Percentiles rank a stretch among this genome's conserved stretches.
phyloP scores from a whole-genome alignment of 2,113 vertebrate species.

The Antechinus stuartii region DNA sequence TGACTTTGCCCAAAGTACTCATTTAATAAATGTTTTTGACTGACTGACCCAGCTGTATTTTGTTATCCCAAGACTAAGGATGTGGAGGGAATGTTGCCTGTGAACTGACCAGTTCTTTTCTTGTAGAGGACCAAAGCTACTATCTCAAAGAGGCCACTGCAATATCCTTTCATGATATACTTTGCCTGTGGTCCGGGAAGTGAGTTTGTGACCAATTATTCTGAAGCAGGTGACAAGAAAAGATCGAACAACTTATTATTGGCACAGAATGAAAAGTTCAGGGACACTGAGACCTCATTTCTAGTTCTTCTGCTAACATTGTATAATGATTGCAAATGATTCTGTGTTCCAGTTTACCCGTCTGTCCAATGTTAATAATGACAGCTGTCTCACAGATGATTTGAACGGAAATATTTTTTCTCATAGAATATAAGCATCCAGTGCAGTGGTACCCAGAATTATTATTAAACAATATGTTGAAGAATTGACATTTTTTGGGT shows the following conservation, averaged over 20 bases:
- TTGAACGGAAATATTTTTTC: not conserved
- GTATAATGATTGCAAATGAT: conserved; percentile 17
- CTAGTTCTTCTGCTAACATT: conserved; percentile 19
- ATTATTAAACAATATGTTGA: not conserved
- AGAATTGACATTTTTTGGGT: not conserved
- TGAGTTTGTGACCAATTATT: conserved; percentile 58
- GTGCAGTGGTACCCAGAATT: not conserved
- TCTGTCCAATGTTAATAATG: not conserved
- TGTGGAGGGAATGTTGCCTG: not conserved
- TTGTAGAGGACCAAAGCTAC: not conserved
- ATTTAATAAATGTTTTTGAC: not conserved
- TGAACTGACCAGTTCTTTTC: not conserved
- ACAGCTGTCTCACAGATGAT: conserved; percentile 6
- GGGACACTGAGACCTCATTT: conserved; percentile 19
- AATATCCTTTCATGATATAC: conserved; percentile 24
- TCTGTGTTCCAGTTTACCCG: not conserved
- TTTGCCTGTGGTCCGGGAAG: conserved; percentile 29
- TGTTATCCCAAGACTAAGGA: not conserved
- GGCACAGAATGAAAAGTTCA: conserved; percentile 55
- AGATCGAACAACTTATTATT: conserved; percentile 37
- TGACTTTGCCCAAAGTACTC: not conserved
- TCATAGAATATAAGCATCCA: not conserved
- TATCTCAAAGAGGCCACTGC: conserved; percentile 7
- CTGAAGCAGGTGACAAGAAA: conserved; percentile 52
- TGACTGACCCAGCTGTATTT: not conserved